Evolutionary conservation across 1,140 invertebrate genomes (phyloP).

Genomic region (Neuroterus valhalla): DNA sequence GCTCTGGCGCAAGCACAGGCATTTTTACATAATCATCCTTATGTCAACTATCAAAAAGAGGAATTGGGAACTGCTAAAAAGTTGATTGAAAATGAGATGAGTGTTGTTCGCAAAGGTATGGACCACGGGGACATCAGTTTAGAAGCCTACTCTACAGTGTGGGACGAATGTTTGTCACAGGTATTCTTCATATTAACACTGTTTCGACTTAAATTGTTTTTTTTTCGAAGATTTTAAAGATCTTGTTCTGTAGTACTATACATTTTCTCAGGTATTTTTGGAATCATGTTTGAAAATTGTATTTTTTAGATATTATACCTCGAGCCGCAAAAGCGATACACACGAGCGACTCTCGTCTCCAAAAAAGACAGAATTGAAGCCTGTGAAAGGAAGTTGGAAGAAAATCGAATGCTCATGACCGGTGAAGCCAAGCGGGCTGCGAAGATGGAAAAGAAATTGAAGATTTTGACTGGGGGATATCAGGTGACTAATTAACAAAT

Average conservation of each 20-base stretch:
- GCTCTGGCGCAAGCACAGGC: conserved; percentile 67
- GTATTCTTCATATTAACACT: conserved; percentile 59
- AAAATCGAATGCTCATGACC: conserved; percentile 95
- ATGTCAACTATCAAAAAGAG: conserved; percentile 82
- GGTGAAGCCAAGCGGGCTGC: conserved; percentile 96
- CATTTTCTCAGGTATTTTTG: no score
- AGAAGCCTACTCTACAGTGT: conserved; percentile 95
- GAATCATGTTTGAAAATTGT: no score
- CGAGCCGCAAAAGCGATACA: conserved; percentile 92
- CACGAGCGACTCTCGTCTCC: conserved; percentile 93
- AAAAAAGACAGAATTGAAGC: conserved; percentile 97
- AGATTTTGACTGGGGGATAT: conserved; percentile 94
- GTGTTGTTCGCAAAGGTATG: conserved; percentile 94
- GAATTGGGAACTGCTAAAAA: conserved; percentile 82
- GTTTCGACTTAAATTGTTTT: neutral
- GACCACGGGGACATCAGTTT: conserved; percentile 93
- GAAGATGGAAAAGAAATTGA: conserved; percentile 98
- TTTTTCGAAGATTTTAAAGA: neutral
- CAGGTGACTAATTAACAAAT: conserved; percentile 76
- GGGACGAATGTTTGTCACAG: conserved; percentile 95
- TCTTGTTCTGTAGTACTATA: no score
- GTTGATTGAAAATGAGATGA: conserved; percentile 89
- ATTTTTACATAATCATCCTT: conserved; percentile 91
- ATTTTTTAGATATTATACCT: conserved; percentile 86
- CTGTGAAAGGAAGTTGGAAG: conserved; percentile 92